Evolutionary conservation across 2,113 vertebrate genomes (phyloP), one percentile per base, ranked within the genome.

Genomic region (Antigone vipio): DNA sequence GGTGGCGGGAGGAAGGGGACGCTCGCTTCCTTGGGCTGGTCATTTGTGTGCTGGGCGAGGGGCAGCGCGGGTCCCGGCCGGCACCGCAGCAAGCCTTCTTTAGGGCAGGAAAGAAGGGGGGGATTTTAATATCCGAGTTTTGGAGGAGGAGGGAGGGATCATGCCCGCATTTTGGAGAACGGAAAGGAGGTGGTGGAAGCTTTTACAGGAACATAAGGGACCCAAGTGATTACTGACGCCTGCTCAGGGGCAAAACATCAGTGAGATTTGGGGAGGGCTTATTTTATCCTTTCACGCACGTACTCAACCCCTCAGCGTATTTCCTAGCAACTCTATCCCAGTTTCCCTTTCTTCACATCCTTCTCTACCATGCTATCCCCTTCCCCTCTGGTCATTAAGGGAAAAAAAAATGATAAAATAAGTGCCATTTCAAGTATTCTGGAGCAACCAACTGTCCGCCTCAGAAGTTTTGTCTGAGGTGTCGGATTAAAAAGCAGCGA

Each of bases 391-490:
- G 35, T 92, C 66, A 42, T 76, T 49, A 73, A 45, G 7, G 60
- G 15, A 16, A 7, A 15, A 22, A 7, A 17, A 60, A 35, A 7
- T 30, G 35, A 17, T 40, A 73, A 80, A 74, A 26, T 40, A 92
- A 84, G n/a, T 90, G 78, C 88, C 67, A 67, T 92, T 84, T 95
- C 45, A 64, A 47, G 75, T 93, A 60, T 77, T 92, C 71, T 80
- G 81, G 63, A 89, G 88, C 29, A 12, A 68, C 23, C 73, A 81
- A 20, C 47, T 17, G 45, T 50, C 60, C 85, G 75, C n/a, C 81
- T 79, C 79, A 47, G 75, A 66, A 89, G 62, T 35, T 92, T 58
- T 23, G 78, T 62, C 77, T 55, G 83, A 95, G 88, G 29, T 12
- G 34, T 29, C 1, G 6, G 62, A 77, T 88, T 67, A 56, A 66